Conservation (phyloP, 64 coral and sea anemone species). For the Cladopsammia gracilis region DNA sequence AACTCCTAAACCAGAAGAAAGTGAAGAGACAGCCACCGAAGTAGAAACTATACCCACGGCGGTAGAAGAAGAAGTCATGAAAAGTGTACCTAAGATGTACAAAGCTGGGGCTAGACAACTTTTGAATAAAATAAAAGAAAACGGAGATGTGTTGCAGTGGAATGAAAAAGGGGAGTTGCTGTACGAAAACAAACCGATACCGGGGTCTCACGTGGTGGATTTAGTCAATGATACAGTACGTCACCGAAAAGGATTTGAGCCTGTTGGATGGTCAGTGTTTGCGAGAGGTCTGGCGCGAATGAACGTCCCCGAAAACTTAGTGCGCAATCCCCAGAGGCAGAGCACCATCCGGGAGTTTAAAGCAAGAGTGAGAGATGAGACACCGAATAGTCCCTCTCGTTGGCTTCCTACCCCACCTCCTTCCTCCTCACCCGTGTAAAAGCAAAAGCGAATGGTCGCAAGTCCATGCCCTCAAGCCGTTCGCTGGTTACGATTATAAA, state of each 20-base stretch:
- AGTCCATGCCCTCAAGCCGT: neutral
- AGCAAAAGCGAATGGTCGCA: no score
- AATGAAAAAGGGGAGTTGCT: neutral
- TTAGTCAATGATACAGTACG: neutral
- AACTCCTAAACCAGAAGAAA: neutral
- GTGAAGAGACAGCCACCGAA: neutral
- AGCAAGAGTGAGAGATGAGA: neutral
- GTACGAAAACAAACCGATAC: neutral
- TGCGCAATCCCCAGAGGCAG: neutral
- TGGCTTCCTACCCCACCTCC: neutral
- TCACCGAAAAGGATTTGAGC: neutral
- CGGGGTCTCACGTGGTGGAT: neutral
- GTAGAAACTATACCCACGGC: neutral
- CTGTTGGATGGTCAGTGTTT: no score
- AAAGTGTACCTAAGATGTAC: neutral
- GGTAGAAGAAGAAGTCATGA: neutral
- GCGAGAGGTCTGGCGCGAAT: neutral
- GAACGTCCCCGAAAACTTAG: neutral
- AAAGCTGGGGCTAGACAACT: neutral
- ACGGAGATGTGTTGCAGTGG: no score
- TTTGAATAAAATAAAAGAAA: neutral
- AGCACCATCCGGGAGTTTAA: no score
- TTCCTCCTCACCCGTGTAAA: no score
- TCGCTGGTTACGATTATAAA: neutral
- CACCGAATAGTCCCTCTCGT: neutral